Evolutionary conservation across 2,888 invertebrate species (phyloP).

Genomic region (Eudemis profundana): DNA sequence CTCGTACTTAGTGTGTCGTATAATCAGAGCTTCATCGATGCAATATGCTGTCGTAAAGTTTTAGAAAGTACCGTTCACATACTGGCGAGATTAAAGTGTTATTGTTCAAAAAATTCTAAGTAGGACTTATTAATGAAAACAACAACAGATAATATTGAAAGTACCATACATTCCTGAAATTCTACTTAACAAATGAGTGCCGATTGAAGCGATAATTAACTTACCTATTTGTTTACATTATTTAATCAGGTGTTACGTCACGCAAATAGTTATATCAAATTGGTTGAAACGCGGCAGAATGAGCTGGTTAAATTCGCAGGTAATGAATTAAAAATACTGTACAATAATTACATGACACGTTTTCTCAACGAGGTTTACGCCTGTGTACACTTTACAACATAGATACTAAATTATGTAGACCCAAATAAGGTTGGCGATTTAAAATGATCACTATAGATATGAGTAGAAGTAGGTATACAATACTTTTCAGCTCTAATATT

Average conservation of each 20-base stretch:
- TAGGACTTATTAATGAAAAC: neutral
- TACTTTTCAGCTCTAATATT: no score
- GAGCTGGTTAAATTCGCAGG: neutral
- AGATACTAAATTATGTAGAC: no score
- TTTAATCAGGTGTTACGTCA: conserved; percentile 34
- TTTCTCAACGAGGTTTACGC: neutral
- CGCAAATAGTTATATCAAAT: conserved; percentile 11
- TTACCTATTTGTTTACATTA: conserved; percentile 23
- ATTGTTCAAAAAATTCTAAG: neutral
- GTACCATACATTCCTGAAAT: neutral
- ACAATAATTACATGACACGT: neutral
- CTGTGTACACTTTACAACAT: neutral
- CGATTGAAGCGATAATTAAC: conserved; percentile 8
- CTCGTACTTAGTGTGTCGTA: neutral
- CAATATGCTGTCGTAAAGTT: neutral
- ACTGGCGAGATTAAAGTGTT: neutral
- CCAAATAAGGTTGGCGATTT: no score
- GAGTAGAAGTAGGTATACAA: no score
- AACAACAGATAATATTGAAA: neutral
- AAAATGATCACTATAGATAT: no score
- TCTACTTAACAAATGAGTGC: neutral
- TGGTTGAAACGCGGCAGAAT: neutral
- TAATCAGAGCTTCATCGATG: neutral
- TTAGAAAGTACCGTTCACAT: neutral
- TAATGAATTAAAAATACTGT: neutral